These are phyloP conservation scores for Heteractis magnifica DNA, from an alignment of 92 coral and sea anemone genomes.

Conservation along the genomic window DNA sequence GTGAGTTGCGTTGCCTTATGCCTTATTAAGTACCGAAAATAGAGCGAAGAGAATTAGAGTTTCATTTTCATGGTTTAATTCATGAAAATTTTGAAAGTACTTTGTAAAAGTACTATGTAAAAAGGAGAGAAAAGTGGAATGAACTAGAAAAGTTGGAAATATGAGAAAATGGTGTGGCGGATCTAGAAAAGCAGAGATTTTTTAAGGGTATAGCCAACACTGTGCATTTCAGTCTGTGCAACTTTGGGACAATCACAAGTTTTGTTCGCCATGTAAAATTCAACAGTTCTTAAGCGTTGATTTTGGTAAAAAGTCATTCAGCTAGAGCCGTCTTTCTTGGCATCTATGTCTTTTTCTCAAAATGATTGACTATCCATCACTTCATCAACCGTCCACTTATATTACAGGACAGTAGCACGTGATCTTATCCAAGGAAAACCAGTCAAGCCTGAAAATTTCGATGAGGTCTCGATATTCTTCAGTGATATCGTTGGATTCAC, in stretches of 20 bases:
- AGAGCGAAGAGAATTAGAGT: not conserved
- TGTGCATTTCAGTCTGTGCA: too few relatives aligned
- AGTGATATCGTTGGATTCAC: constrained; percentile 99
- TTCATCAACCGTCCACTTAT: not conserved
- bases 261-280: not conserved
- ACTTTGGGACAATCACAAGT: too few relatives aligned
- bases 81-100: not conserved
- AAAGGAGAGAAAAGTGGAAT: not conserved
- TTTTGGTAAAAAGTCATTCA: too few relatives aligned
- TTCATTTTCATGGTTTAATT: not conserved
- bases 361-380: not conserved
- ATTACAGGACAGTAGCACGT: constrained; percentile 84
- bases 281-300: too few relatives aligned
- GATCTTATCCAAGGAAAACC: constrained; percentile 87
- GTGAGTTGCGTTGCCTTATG: constrained; percentile 47
- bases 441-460: constrained; percentile 87
- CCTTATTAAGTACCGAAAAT: not conserved
- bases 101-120: not conserved
- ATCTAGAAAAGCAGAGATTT: too few relatives aligned
- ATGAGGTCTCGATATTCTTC: constrained; percentile 96
- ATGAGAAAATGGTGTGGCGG: constrained; percentile 7
- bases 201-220: too few relatives aligned
- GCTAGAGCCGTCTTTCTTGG: too few relatives aligned
- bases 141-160: not conserved
- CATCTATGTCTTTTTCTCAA: too few relatives aligned